phyloP scores from a whole-genome alignment of 1,140 invertebrate species.

The Diorhabda sublineata region DNA sequence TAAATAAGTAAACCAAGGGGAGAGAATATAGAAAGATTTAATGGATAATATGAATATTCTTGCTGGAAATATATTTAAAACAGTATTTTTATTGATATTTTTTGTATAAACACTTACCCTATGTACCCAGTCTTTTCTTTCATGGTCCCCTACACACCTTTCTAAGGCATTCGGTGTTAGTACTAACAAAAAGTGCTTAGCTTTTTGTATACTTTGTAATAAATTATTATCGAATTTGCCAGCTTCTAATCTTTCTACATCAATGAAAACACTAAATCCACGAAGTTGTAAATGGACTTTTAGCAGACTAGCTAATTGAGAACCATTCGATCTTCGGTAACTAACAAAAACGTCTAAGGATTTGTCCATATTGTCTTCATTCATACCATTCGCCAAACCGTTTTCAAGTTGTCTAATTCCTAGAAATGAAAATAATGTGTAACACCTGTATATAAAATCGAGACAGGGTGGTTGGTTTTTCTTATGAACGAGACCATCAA shows the following conservation, averaged over 20 bases:
- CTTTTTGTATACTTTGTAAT: conserved; percentile 92
- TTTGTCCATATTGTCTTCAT: conserved; percentile 76
- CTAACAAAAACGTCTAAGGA: conserved; percentile 96
- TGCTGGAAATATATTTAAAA: too few relatives aligned
- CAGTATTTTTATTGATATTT: not conserved
- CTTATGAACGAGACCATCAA: too few relatives aligned
- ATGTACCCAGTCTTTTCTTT: conserved; percentile 99
- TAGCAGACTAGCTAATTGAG: conserved; percentile 88
- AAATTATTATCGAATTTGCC: conserved; percentile 99
- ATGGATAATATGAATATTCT: too few relatives aligned
- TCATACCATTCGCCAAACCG: conserved; percentile 51
- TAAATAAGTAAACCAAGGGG: too few relatives aligned
- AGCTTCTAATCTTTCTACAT: conserved; percentile 90
- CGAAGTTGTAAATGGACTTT: conserved; percentile 93
- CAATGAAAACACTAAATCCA: conserved; percentile 93
- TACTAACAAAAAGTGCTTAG: conserved; percentile 94
- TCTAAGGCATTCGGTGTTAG: conserved; percentile 93
- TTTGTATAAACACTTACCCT: conserved; percentile 60
- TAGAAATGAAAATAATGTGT: not conserved
- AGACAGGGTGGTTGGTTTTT: too few relatives aligned
- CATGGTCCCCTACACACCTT: conserved; percentile 84
- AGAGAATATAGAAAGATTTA: too few relatives aligned
- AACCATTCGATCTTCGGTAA: conserved; percentile 95
- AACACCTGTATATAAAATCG: too few relatives aligned
- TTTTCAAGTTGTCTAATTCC: conserved; percentile 60